Percentiles rank a stretch among this genome's conserved stretches.
These are phyloP conservation scores for Gasterosteus nipponicus DNA, from an alignment of 2,113 vertebrate species.

Conservation along the genomic window DNA sequence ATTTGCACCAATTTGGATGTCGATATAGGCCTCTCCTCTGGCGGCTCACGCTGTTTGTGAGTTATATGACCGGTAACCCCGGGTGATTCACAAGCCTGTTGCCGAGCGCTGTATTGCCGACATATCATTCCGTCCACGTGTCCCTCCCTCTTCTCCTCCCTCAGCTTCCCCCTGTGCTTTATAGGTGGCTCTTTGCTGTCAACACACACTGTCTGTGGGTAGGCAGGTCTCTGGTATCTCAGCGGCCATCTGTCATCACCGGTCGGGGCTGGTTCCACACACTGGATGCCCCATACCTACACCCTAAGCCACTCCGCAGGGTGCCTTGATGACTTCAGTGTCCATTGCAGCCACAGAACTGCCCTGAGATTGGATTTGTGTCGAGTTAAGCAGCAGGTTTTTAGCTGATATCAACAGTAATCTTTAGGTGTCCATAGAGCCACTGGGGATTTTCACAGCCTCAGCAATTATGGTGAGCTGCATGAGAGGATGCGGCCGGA, in stretches of 20 bases:
- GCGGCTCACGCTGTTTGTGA: slow-evolving; percentile 21
- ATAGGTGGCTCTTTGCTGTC: slow-evolving; percentile 60
- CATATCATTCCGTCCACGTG: slow-evolving; percentile 40
- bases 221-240: slow-evolving; percentile 55
- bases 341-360: slow-evolving; percentile 36
- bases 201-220: slow-evolving; percentile 33
- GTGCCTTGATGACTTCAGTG: slow-evolving; percentile 47
- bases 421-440: slow-evolving; percentile 38
- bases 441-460: slow-evolving; percentile 37
- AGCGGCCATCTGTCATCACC: slow-evolving; percentile 65
- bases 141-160: slow-evolving; percentile 21
- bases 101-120: slow-evolving; percentile 42
- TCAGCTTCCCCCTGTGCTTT: slow-evolving; percentile 18
- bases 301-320: slow-evolving; percentile 1
- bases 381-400: slow-evolving; percentile 59
- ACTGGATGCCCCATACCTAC: not conserved
- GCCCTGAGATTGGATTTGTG: slow-evolving; percentile 62
- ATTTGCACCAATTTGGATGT: slow-evolving; percentile 10
- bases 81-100: slow-evolving; percentile 48
- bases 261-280: slow-evolving; percentile 36
- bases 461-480: slow-evolving; percentile 44
- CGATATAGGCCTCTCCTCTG: slow-evolving; percentile 4
- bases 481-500: slow-evolving; percentile 27
- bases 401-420: slow-evolving; percentile 63
- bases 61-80: slow-evolving; percentile 34